These are phyloP conservation scores for Phalacrocorax aristotelis DNA, from an alignment of 2,113 vertebrate species.

Conservation along the genomic window DNA sequence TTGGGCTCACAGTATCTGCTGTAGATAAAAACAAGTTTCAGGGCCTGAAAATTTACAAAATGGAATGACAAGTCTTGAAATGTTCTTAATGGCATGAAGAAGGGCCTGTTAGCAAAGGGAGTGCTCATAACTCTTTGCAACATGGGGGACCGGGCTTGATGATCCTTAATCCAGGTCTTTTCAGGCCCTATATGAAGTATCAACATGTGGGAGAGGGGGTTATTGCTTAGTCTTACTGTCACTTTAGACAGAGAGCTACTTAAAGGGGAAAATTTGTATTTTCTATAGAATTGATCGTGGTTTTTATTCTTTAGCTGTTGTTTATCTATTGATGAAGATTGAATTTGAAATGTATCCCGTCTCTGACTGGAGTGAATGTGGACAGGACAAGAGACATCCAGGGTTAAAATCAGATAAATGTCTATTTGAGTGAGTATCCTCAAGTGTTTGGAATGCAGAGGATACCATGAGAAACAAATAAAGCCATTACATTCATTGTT, in stretches of 20 bases:
- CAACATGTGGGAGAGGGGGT: neutral
- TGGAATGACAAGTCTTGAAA: neutral
- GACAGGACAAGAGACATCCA: neutral
- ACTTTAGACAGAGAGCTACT: neutral
- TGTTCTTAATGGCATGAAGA: neutral
- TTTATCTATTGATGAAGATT: neutral
- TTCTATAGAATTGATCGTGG: neutral
- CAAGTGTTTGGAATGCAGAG: neutral
- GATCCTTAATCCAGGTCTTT: neutral
- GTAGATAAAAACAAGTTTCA: neutral
- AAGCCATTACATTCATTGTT: conserved; percentile 36
- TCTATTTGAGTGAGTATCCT: neutral
- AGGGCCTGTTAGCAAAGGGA: neutral
- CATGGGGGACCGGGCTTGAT: accelerated
- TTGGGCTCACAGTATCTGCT: neutral
- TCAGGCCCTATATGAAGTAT: neutral
- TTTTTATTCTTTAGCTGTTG: neutral
- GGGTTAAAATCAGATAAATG: neutral
- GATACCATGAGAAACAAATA: conserved; percentile 22
- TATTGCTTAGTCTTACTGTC: neutral
- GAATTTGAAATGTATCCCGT: neutral
- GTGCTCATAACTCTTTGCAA: neutral
- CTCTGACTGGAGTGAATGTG: neutral
- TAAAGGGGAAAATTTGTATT: neutral
- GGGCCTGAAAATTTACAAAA: neutral